Conservation (phyloP, 64 coral and sea anemone species). For the Astreopora myriophthalma region DNA sequence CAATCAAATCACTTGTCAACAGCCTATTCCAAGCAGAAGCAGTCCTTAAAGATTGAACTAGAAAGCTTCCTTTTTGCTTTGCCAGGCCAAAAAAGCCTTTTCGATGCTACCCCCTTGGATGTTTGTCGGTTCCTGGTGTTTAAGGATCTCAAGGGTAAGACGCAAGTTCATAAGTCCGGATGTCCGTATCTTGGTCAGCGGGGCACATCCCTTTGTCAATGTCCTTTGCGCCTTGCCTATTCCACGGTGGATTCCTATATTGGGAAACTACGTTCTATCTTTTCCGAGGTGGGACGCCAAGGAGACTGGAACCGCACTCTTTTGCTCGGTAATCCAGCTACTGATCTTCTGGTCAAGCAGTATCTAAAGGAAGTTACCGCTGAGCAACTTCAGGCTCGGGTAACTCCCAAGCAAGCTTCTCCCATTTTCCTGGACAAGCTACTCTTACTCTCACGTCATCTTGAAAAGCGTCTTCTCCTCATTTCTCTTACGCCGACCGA, state of each 20-base stretch:
- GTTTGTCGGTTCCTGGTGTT: slow-evolving; percentile 53
- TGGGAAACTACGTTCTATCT: slow-evolving; percentile 51
- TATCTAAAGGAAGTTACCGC: not conserved
- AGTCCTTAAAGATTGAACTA: not conserved
- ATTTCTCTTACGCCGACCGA: not conserved
- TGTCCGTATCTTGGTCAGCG: slow-evolving; percentile 20
- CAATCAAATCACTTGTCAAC: too few species aligned
- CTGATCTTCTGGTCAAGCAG: not conserved
- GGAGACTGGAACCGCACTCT: slow-evolving; percentile 14
- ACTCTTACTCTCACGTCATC: not conserved
- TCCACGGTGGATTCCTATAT: slow-evolving; percentile 50
- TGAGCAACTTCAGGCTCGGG: slow-evolving; percentile 22
- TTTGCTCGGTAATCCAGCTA: slow-evolving; percentile 42
- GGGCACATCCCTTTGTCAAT: not conserved
- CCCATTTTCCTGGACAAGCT: slow-evolving; percentile 53
- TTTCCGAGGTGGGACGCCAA: not conserved
- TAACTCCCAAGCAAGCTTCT: slow-evolving; percentile 25
- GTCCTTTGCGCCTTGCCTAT: slow-evolving; percentile 16
- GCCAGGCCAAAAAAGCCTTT: slow-evolving; percentile 20
- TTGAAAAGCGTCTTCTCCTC: slow-evolving; percentile 1
- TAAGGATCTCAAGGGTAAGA: slow-evolving; percentile 43
- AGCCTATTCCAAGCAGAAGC: slow-evolving; percentile 5
- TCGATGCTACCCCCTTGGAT: slow-evolving; percentile 49
- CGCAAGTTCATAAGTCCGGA: slow-evolving; percentile 34
- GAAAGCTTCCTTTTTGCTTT: slow-evolving; percentile 46